Evolutionary conservation across 2,113 vertebrate species (phyloP), one percentile per base, ranked within the genome.

Genomic region (Tragelaphus strepsiceros): DNA sequence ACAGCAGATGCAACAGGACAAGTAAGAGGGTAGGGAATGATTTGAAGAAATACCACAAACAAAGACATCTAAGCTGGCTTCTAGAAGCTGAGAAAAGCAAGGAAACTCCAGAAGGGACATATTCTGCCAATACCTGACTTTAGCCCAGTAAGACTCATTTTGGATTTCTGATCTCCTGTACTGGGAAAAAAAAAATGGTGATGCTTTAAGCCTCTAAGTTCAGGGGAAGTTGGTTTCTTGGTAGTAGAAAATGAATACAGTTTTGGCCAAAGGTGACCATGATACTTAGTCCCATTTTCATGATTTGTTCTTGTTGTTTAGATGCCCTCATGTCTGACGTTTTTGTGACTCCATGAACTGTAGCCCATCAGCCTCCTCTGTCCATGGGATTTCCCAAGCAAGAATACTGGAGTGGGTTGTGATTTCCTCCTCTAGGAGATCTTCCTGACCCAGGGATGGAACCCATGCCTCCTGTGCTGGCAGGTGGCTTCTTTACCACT

Each of bases 281-380:
- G 46, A 14, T 43, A 77, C 39, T 83, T 24, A 74, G 64, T 88
- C 49, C 2, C 4, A 78, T 49, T 30, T 93, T 43, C 21, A 67
- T 30, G 71, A 77, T 77, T 77, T 77, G 22, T 43, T 77, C 22
- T 64, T 64, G 61, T 14, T 43, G 71, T 77, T 43, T 77, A 77
- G 35, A 43, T 43, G 35, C 39, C 1, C 0, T 43, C 12, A 0
- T 77, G 11, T 77, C 35, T 26, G 35, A 26, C 11, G 26, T 43
- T 77, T 14, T 77, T 43, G 35, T 39, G 11, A 77, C 3, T 43
- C 71, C 39, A 77, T 39, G 39, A 24, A 77, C 35, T 77, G 12
- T 43, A 39, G 22, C 71, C 39, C 22, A 12, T 22, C 6, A 77
- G 71, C 35, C 71, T 77, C 71, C 35, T 77, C 12, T 43, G 22